A percentile compares a stretch with the other conserved stretches of the same genome.
These are phyloP conservation scores for Corythornis vintsioides DNA, from an alignment of 2,113 vertebrate genomes.

Conservation along the genomic window DNA sequence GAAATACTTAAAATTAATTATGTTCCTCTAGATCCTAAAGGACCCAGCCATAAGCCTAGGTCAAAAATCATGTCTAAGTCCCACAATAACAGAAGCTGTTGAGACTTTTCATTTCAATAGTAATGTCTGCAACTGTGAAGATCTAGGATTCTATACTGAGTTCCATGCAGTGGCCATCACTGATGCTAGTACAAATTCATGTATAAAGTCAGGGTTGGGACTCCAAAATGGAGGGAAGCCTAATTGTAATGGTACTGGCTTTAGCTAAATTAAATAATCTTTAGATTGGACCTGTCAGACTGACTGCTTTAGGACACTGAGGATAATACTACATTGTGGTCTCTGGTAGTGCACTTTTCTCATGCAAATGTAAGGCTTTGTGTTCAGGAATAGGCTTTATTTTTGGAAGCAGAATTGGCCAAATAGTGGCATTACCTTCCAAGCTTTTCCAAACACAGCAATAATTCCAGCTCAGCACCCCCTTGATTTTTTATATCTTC, in stretches of 20 bases:
- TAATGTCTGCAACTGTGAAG: not conserved
- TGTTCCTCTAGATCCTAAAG: not conserved
- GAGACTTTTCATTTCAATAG: not conserved
- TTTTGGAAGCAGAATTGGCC: not conserved
- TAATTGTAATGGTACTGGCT: not conserved
- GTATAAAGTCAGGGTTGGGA: not conserved
- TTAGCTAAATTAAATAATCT: not conserved
- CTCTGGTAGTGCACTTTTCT: not conserved
- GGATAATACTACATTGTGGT: not conserved
- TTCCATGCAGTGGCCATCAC: not conserved
- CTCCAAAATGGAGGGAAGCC: not conserved
- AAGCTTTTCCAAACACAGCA: not conserved
- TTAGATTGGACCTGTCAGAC: not conserved
- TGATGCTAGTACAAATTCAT: not conserved
- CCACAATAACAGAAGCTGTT: not conserved
- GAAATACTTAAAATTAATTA: not conserved
- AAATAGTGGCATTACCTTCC: not conserved
- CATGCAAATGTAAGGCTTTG: not conserved
- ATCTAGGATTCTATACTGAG: not conserved
- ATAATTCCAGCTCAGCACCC: not conserved
- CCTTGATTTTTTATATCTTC: not conserved
- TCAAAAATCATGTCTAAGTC: not conserved
- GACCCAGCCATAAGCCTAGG: not conserved
- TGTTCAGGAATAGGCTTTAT: not conserved
- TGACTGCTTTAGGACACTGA: not conserved